Base-by-base conservation (phyloP, 2,113 vertebrate species). In the Actenoides lindsayi region DNA sequence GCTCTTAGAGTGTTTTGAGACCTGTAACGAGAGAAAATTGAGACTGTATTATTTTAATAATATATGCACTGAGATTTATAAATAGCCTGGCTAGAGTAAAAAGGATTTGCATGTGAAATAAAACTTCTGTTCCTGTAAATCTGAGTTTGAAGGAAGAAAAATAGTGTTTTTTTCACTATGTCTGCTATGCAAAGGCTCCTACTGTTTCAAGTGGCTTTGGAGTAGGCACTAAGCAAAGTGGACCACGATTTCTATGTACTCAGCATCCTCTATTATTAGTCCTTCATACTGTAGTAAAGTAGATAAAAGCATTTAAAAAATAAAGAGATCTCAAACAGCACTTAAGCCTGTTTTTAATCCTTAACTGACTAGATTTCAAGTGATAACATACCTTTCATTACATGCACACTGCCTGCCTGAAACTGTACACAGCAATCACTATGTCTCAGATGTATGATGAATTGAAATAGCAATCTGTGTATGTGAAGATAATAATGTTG, bases 281-380 rank as follows among this genome's bases (percentile, higher is more conserved):
- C 51, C 35, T 94, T 91, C 69, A 60, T 64, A n/a, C 37, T 73
- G 28, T n/a, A 86, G 42, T 31, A 92, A 78, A 90, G 42, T 28
- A 92, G 82, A 90, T 83, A 89, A 88, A 91, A 93, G 51, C 67
- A 50, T 93, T 94, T 94, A 28, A 81, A 93, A 84, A 94, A 93
- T 60, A 62, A 83, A 91, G 67, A 86, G 37, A 86, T 28, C 71
- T 92, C 56, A 65, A 41, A 74, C 21, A 86, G 60, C 74, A 75
- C 68, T 89, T 89, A 67, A 60, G 41, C 30, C 75, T 90, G 56
- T 93, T 94, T 96, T 94, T 92, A 93, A 96, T 93, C 64, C 42
- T 79, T 82, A 84, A 59, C 50, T 71, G 78, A 82, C 59, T 63
- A 50, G 67, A 83, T 95, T 93, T 92, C 42, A 68, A 53, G 60